Evolutionary conservation across 2,797 vertebrate species (phyloP).

Genomic region (Halcyon smyrnensis): DNA sequence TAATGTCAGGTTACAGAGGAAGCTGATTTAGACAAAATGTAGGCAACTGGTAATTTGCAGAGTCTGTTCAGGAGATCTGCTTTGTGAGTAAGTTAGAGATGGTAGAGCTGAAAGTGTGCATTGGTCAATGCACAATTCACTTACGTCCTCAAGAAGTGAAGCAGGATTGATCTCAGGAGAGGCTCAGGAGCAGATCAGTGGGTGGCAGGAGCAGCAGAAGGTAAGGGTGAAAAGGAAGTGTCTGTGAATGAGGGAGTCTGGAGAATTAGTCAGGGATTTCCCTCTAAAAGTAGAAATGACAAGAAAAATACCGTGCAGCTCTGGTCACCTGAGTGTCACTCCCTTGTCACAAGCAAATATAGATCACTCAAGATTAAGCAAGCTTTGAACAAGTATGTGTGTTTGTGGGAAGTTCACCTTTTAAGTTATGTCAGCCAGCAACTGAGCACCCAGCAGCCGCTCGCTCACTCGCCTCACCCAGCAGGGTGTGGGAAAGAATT

Average conservation of each 20-base stretch:
- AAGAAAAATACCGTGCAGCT: background rate
- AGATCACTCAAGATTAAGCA: background rate
- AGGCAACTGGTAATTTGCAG: background rate
- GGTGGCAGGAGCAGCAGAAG: background rate
- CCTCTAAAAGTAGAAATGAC: background rate
- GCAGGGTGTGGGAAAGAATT: background rate
- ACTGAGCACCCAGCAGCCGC: background rate
- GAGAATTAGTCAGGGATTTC: background rate
- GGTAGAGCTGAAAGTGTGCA: background rate
- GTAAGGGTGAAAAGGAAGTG: background rate
- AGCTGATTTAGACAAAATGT: background rate
- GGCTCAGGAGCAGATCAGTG: background rate
- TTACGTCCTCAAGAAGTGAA: background rate
- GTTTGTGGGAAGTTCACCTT: background rate
- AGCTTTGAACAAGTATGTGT: background rate
- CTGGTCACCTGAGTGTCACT: background rate
- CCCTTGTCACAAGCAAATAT: background rate
- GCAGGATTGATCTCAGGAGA: background rate
- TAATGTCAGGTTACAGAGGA: background rate
- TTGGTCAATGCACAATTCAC: background rate
- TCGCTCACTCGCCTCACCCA: background rate
- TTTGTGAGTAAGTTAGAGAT: background rate
- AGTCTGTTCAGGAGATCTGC: background rate
- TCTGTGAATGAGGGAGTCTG: background rate
- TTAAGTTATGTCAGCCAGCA: background rate